Percentiles rank a stretch among this genome's conserved stretches.
Conservation (phyloP, 1,140 invertebrate genomes). For the Nomia melanderi region DNA sequence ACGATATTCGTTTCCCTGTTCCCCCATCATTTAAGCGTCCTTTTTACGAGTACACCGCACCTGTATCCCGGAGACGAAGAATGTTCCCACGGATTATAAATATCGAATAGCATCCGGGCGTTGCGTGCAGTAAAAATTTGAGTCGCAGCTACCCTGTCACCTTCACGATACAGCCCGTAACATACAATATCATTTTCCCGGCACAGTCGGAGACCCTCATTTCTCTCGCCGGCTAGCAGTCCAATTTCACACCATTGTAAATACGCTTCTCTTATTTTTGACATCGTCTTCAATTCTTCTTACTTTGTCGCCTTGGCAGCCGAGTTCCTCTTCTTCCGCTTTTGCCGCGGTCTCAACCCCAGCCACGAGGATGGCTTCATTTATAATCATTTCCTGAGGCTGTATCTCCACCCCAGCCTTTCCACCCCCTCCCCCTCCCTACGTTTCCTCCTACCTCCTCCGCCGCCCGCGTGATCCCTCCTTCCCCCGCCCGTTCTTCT, state of each 20-base stretch:
- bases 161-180: slow-evolving; percentile 60
- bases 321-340: slow-evolving; percentile 57
- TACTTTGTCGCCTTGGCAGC: slow-evolving; percentile 69
- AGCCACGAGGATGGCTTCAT: slow-evolving; percentile 74
- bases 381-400: slow-evolving; percentile 78
- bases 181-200: slow-evolving; percentile 75
- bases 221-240: slow-evolving; percentile 75
- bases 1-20: slow-evolving; percentile 7
- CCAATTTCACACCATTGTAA: slow-evolving; percentile 80
- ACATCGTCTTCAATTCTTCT: slow-evolving; percentile 75
- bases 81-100: slow-evolving; percentile 53
- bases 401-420: slow-evolving; percentile 69
- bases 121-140: slow-evolving; percentile 55
- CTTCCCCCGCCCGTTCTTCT: background rate
- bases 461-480: background rate
- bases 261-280: slow-evolving; percentile 77
- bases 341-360: slow-evolving; percentile 46
- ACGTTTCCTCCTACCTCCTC: background rate
- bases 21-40: slow-evolving; percentile 28
- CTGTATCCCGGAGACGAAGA: slow-evolving; percentile 4
- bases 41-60: slow-evolving; percentile 9
- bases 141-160: slow-evolving; percentile 48
- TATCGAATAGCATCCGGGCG: slow-evolving; percentile 55
- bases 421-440: background rate
- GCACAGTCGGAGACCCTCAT: slow-evolving; percentile 71